A percentile compares a stretch with the other conserved stretches of the same genome.
These are phyloP conservation scores for Drosophila punjabiensis DNA, from an alignment of 1,140 invertebrate species.

Conservation along the genomic window DNA sequence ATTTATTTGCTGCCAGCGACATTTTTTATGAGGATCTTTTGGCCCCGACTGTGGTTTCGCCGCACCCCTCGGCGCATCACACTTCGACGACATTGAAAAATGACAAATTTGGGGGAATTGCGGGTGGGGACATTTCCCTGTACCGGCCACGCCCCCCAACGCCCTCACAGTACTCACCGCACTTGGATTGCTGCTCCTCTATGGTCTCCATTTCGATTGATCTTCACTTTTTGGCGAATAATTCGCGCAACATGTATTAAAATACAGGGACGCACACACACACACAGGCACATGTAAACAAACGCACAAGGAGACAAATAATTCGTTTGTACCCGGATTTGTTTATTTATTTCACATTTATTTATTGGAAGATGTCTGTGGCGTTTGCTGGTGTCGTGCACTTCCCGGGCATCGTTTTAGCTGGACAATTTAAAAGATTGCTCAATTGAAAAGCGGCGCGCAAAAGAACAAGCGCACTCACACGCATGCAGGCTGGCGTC, in stretches of 20 bases:
- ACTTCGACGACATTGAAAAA: slow-evolving; percentile 57
- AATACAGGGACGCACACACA: slow-evolving; percentile 33
- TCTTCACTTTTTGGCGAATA: slow-evolving; percentile 19
- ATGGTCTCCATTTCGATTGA: slow-evolving; percentile 75
- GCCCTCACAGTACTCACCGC: slow-evolving; percentile 59
- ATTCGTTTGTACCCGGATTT: slow-evolving; percentile 39
- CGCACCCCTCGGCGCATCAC: not conserved
- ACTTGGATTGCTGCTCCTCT: slow-evolving; percentile 80
- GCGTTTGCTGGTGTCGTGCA: slow-evolving; percentile 33
- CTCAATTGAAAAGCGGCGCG: slow-evolving; percentile 74
- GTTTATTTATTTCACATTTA: slow-evolving; percentile 44
- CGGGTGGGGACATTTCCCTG: slow-evolving; percentile 9
- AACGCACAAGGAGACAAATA: slow-evolving; percentile 48
- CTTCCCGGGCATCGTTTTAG: slow-evolving; percentile 41
- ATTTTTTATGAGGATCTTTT: slow-evolving; percentile 73
- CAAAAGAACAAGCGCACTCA: slow-evolving; percentile 45
- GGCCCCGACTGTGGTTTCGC: slow-evolving; percentile 50
- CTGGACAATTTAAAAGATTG: slow-evolving; percentile 41
- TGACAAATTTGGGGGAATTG: slow-evolving; percentile 33
- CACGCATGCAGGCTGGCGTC: slow-evolving; percentile 36
- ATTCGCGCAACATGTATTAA: slow-evolving; percentile 41
- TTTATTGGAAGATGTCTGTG: slow-evolving; percentile 39
- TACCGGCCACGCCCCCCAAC: slow-evolving; percentile 38
- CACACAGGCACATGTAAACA: slow-evolving; percentile 23
- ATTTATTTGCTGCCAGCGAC: slow-evolving; percentile 68